A percentile compares a stretch with the other conserved stretches of the same genome.
Evolutionary conservation across 1,140 invertebrate genomes (phyloP).

Genomic region (Bicyclus anynana): DNA sequence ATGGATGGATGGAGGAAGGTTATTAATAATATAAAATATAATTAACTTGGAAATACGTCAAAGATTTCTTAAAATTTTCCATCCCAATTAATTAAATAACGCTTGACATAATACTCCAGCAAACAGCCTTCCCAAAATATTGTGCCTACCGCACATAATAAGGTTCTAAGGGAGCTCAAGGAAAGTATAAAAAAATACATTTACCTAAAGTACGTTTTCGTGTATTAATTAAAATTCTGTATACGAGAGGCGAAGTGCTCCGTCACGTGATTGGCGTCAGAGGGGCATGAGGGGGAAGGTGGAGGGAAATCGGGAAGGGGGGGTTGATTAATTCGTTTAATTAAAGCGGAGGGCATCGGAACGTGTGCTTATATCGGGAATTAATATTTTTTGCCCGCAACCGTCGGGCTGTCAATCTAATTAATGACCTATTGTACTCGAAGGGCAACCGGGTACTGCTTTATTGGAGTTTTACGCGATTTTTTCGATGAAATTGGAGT

Average conservation of each 20-base stretch:
- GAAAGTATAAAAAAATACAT: constrained; percentile 4
- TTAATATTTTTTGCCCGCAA: constrained; percentile 31
- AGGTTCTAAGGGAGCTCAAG: not conserved
- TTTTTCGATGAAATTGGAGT: constrained; percentile 18
- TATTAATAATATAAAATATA: too few species aligned
- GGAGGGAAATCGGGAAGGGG: not conserved
- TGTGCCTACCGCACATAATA: not conserved
- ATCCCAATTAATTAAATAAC: not conserved
- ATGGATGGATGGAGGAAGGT: not conserved
- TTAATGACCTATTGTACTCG: constrained; percentile 30
- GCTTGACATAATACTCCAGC: constrained; percentile 1
- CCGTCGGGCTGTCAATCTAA: constrained; percentile 30
- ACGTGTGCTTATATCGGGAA: constrained; percentile 32
- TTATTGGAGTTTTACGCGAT: constrained; percentile 22
- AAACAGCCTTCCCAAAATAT: not conserved
- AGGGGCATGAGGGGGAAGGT: not conserved
- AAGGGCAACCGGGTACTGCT: constrained; percentile 23
- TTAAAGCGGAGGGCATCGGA: constrained; percentile 32
- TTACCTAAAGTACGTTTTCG: not conserved
- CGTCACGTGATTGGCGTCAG: constrained; percentile 28
- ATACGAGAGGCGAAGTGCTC: constrained; percentile 26
- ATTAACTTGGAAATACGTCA: not conserved
- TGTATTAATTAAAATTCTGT: constrained; percentile 25
- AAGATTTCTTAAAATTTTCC: not conserved
- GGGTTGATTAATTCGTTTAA: constrained; percentile 39